phyloP scores from a whole-genome alignment of 1,140 invertebrate genomes.

The Leptestheria dahalacensis region DNA sequence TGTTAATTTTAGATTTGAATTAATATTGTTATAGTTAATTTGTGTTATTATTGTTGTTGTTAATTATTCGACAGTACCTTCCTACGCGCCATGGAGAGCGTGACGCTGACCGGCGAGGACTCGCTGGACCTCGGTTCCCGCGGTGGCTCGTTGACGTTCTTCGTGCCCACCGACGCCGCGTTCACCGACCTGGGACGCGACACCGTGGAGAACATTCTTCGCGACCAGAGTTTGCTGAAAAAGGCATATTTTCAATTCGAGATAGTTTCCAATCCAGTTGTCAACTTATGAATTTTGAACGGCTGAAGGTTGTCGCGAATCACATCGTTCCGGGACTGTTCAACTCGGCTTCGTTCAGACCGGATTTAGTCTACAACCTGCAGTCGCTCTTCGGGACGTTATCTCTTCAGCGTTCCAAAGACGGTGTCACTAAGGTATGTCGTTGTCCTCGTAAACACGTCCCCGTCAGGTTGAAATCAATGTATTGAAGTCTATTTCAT shows the following conservation, averaged over 20 bases:
- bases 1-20: no score
- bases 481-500: not conserved
- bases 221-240: constrained; percentile 6
- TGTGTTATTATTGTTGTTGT: no score
- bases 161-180: constrained; percentile 35
- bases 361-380: constrained; percentile 29
- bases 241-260: constrained; percentile 5
- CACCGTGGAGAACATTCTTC: not conserved
- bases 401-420: constrained; percentile 9
- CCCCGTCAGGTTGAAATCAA: not conserved
- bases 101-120: constrained; percentile 19
- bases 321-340: constrained; percentile 31
- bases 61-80: constrained; percentile 27
- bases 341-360: constrained; percentile 27
- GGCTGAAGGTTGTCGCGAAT: constrained; percentile 29
- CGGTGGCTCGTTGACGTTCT: constrained; percentile 31
- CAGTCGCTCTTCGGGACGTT: constrained; percentile 23
- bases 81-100: constrained; percentile 28
- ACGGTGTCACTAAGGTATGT: constrained; percentile 21
- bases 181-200: constrained; percentile 23
- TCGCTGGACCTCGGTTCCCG: constrained; percentile 17
- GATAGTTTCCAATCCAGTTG: no score
- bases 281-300: no score
- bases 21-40: no score
- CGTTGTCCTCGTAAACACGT: not conserved